phyloP scores from a whole-genome alignment of 2,888 invertebrate genomes.

The Operophtera brumata region DNA sequence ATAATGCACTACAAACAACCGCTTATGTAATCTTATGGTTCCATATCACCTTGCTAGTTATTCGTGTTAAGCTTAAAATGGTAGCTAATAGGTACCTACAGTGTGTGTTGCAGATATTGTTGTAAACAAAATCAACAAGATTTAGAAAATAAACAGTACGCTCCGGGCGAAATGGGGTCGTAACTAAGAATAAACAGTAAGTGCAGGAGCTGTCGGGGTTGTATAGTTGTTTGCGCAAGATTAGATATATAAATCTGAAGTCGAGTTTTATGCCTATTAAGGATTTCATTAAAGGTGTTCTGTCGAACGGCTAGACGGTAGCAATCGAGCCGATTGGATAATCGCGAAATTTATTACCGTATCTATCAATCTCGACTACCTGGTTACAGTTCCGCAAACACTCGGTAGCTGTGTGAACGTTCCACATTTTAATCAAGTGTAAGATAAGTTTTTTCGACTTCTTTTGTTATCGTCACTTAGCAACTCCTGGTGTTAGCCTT shows the following conservation, averaged over 20 bases:
- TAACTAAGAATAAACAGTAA: constrained; percentile 63
- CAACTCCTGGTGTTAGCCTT: constrained; percentile 20
- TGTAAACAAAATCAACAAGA: constrained; percentile 45
- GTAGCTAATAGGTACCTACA: constrained; percentile 11
- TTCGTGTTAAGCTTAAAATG: constrained; percentile 19
- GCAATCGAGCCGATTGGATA: constrained; percentile 19
- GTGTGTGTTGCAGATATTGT: constrained; percentile 34
- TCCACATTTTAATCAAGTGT: constrained; percentile 30
- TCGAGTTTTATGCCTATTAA: constrained; percentile 42
- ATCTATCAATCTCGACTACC: constrained; percentile 43
- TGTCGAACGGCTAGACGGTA: constrained; percentile 32
- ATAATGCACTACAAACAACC: constrained; percentile 11
- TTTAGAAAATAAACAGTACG: constrained; percentile 51
- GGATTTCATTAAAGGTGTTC: constrained; percentile 39
- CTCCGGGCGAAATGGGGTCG: constrained; percentile 50
- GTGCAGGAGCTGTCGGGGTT: constrained; percentile 47
- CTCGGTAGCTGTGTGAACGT: constrained; percentile 27
- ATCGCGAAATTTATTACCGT: constrained; percentile 27
- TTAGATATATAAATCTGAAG: constrained; percentile 62
- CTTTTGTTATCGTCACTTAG: constrained; percentile 13
- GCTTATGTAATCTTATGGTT: constrained; percentile 15
- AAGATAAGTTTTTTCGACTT: constrained; percentile 24
- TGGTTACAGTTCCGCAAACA: constrained; percentile 33
- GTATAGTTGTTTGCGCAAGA: constrained; percentile 59
- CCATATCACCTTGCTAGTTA: background rate